A percentile compares a stretch with the other conserved stretches of the same genome.
Conservation (phyloP, 2,888 invertebrate species). For the Parnassius orleans region DNA sequence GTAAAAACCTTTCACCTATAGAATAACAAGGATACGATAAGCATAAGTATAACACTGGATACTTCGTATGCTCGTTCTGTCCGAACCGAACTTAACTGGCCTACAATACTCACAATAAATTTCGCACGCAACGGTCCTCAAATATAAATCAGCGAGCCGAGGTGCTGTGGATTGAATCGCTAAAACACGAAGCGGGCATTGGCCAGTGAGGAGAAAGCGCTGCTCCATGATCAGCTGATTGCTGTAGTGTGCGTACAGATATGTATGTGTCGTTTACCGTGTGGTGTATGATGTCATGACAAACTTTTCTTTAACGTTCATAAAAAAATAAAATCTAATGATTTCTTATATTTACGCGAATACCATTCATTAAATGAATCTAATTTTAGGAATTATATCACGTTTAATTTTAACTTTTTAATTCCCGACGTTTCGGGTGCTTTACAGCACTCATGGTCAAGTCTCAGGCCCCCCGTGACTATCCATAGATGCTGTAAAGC, state of each 20-base stretch:
- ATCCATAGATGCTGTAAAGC: too few relatives aligned
- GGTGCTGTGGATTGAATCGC: slow-evolving; percentile 15
- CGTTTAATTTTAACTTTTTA: too few relatives aligned
- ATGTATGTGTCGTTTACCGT: too few relatives aligned
- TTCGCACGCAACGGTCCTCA: slow-evolving; percentile 25
- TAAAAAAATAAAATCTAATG: not conserved
- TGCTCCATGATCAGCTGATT: slow-evolving; percentile 24
- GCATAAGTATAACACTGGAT: slow-evolving; percentile 13
- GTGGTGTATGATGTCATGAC: not conserved
- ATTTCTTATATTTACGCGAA: too few relatives aligned
- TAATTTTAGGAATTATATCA: too few relatives aligned
- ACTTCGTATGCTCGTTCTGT: slow-evolving; percentile 14
- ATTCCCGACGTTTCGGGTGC: too few relatives aligned
- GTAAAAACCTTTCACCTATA: too few relatives aligned
- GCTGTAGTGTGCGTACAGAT: not conserved
- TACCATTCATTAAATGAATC: too few relatives aligned
- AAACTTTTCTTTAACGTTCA: not conserved
- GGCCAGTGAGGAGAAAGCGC: slow-evolving; percentile 27
- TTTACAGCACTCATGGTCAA: too few relatives aligned
- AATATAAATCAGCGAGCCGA: slow-evolving; percentile 23
- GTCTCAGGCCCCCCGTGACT: too few relatives aligned
- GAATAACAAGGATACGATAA: slow-evolving; percentile 2
- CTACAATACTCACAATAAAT: slow-evolving; percentile 20
- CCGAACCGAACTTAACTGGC: slow-evolving; percentile 12
- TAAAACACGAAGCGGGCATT: slow-evolving; percentile 20